Evolutionary conservation across 2,888 invertebrate genomes (phyloP).

Genomic region (Operophtera brumata): DNA sequence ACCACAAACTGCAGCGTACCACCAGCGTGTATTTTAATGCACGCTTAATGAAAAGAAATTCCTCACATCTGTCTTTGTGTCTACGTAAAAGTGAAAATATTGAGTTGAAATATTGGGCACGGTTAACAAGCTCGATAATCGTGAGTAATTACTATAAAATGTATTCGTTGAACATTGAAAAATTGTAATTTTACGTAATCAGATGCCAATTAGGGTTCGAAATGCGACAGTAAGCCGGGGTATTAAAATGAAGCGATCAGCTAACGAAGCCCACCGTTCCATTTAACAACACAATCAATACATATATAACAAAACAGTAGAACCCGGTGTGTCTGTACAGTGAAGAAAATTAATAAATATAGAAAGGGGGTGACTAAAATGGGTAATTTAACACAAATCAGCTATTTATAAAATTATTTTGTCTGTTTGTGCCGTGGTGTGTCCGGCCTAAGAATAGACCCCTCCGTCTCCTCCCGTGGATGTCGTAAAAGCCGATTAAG

Average conservation of each 20-base stretch:
- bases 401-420: no score
- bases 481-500: no score
- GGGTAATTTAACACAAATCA: no score
- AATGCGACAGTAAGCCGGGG: conserved; percentile 32
- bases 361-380: no score
- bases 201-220: conserved; percentile 47
- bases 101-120: conserved; percentile 43
- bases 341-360: no score
- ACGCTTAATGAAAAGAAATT: conserved; percentile 66
- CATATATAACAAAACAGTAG: no score
- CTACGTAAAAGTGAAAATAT: conserved; percentile 50
- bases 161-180: conserved; percentile 32
- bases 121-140: conserved; percentile 40
- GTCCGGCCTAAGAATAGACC: no score
- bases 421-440: no score
- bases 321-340: no score
- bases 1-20: conserved; percentile 38
- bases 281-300: conserved; percentile 5
- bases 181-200: conserved; percentile 49
- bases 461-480: no score
- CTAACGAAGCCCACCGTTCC: neutral
- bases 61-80: conserved; percentile 60
- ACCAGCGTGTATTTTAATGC: conserved; percentile 57
- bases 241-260: conserved; percentile 15
- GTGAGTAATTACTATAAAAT: conserved; percentile 32